Evolutionary conservation across 2,113 vertebrate species (phyloP).

Genomic region (Bufo gargarizans): DNA sequence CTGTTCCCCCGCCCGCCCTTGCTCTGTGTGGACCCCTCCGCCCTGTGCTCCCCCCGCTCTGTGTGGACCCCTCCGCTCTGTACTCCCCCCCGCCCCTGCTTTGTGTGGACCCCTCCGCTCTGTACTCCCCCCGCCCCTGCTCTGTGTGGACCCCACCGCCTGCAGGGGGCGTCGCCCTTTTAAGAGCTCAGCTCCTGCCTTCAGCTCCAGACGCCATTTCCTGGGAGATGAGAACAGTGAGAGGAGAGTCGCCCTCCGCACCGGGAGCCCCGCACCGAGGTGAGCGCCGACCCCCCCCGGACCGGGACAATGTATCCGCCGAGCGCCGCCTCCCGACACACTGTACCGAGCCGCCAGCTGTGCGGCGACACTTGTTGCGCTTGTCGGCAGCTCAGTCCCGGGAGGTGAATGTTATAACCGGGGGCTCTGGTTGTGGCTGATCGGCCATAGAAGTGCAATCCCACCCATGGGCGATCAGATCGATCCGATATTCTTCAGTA

Average conservation of each 20-base stretch:
- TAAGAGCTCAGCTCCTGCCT: slow-evolving; percentile 5
- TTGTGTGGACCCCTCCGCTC: too few species aligned
- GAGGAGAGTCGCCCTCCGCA: neutral
- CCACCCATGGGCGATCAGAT: neutral
- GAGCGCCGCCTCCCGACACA: too few species aligned
- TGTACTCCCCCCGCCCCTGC: too few species aligned
- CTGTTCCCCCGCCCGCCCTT: too few species aligned
- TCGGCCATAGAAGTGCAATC: neutral
- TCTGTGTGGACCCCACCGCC: neutral
- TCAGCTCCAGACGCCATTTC: slow-evolving; percentile 40
- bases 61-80: too few species aligned
- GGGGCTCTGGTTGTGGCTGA: neutral
- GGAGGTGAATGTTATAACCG: too few species aligned
- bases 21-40: too few species aligned
- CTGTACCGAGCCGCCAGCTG: neutral
- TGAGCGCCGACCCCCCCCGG: neutral
- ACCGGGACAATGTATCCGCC: too few species aligned
- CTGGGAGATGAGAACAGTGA: slow-evolving; percentile 25
- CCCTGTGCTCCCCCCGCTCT: too few species aligned
- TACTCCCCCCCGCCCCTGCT: too few species aligned
- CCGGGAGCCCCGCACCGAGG: neutral
- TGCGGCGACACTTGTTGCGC: neutral
- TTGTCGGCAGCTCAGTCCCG: neutral
- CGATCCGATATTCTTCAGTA: neutral
- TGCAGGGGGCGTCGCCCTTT: slow-evolving; percentile 1